Evolutionary conservation across 2,888 invertebrate species (phyloP), one percentile per base, ranked within the genome.

Genomic region (Steinernema carpocapsae): DNA sequence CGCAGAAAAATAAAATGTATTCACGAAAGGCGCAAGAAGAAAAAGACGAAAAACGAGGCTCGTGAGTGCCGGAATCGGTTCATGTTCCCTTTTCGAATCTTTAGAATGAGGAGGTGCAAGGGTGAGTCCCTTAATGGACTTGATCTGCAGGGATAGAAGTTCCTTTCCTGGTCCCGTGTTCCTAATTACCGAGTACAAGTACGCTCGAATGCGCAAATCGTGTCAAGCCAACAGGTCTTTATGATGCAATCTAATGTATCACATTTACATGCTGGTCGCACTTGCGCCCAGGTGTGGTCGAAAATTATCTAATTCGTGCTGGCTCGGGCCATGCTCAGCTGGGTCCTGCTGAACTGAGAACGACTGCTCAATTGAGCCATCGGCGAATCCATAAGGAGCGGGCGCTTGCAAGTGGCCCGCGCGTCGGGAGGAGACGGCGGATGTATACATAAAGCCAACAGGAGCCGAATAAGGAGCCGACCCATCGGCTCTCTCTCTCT

Each of bases 221-320:
- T 19, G 10, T 12, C 64, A 32, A 64, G 32, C 10, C 64, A 64
- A 64, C 64, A 64, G 64, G 64, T 64, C 64, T 64, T 64, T 64
- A 64, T 64, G 64, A 64, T 64, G 64, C 64, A 64, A 64, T n/a
- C 32, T 29, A 3, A 64, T 64, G 64, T 32, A 64, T 64, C 32
- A 17, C 64, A 52, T 22, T 2, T 48, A 19, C 48, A 48, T 17
- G 32, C 7, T 64, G 14, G 2, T 17, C 32, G 17, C 22, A 64
- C 32, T 32, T 19, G 17, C 22, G 56, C 29, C 64, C 64, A 64
- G 64, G 64, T 64, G 64, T 64, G 64, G 64, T 37, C 37, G 37
- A 32, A 3, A 64, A 32, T 64, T 37, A 56, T 26, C 29, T 22
- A 32, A 37, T 37, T 32, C 64, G 64, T 64, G 6, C 56, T 22